These are phyloP conservation scores for Cheilosia scutellata DNA, from an alignment of 2,888 invertebrate genomes.

Conservation along the genomic window DNA sequence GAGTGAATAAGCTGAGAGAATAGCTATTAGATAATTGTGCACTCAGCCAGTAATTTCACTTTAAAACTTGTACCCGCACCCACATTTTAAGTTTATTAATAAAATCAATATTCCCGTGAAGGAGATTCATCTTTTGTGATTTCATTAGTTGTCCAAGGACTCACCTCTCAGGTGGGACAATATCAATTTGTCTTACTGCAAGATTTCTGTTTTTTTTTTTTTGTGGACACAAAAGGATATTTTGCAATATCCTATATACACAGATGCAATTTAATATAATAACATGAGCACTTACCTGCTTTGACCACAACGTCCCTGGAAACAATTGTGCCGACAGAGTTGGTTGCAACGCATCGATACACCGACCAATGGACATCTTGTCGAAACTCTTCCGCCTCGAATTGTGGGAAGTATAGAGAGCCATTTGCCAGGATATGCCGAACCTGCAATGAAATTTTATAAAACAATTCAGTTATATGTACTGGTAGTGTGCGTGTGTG, in stretches of 20 bases:
- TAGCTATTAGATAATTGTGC: neutral
- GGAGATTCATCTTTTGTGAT: no score
- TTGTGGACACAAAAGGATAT: no score
- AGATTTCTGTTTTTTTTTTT: no score
- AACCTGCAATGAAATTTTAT: slow-evolving; percentile 79
- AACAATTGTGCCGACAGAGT: slow-evolving; percentile 85
- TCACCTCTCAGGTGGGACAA: no score
- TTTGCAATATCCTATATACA: neutral
- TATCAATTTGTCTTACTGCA: no score
- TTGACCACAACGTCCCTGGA: slow-evolving; percentile 85
- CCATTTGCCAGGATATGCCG: slow-evolving; percentile 86
- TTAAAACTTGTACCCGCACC: neutral
- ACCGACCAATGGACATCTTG: slow-evolving; percentile 86
- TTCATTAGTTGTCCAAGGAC: no score
- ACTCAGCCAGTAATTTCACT: neutral
- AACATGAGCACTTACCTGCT: slow-evolving; percentile 83
- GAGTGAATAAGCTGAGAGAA: neutral
- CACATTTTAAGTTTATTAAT: no score
- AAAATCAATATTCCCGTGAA: no score
- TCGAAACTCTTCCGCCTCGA: slow-evolving; percentile 86
- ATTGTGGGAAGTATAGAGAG: slow-evolving; percentile 85
- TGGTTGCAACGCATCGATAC: slow-evolving; percentile 85
- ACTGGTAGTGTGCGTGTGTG: neutral
- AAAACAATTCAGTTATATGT: neutral
- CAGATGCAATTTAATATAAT: neutral